Base-by-base conservation (phyloP, 37 sponge, comb jelly and placozoan species). In the Mnemiopsis leidyi region DNA sequence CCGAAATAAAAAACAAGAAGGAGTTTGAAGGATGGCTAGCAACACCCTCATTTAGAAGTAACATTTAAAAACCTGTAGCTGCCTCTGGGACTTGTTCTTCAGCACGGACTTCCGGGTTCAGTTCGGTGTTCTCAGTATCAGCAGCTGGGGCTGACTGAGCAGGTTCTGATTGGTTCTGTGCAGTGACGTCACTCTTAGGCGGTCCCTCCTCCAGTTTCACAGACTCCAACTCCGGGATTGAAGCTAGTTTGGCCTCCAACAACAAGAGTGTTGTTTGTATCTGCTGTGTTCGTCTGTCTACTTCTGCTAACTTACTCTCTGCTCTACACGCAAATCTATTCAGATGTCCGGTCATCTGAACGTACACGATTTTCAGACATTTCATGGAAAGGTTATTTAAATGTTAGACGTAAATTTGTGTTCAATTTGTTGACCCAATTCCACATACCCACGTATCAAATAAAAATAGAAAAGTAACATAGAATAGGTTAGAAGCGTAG, bases 171-270 rank as follows among this genome's bases (percentile, higher is more conserved):
- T 7, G n/a, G 5, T 13, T 2, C 3, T 23, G n/a, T 71, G 75
- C 30, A 23, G 75, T n/a, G 30, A 23, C 3, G 26, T n/a, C 20
- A 29, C 3, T 18, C 30, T 71, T 28, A 5, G 21, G 7, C 3
- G n/a, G 35, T 1, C 7, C 20, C 36, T 28, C 32, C 36, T 77
- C 90, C 29, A 40, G 26, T 0, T 35, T 85, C 0, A 85, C 90
- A n/a, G 61, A 39, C 7, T 28, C 90, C 2, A 85, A 25, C 1
- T 85, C 90, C 18, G 93, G 93, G 1, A 92, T 92, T 7, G 69
- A 69, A 36, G 93, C 93, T 16, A 92, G 69, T 69, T 92, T 92
- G 0, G 93, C 71, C 35, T 92, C 93, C 23, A 92, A 68, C 1
- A 92, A 31, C 34, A 69, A 38, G 13, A 92, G 69, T 0, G 93